Evolutionary conservation across 2,113 vertebrate genomes (phyloP), one percentile per base, ranked within the genome.

Genomic region (Engystomops pustulosus): DNA sequence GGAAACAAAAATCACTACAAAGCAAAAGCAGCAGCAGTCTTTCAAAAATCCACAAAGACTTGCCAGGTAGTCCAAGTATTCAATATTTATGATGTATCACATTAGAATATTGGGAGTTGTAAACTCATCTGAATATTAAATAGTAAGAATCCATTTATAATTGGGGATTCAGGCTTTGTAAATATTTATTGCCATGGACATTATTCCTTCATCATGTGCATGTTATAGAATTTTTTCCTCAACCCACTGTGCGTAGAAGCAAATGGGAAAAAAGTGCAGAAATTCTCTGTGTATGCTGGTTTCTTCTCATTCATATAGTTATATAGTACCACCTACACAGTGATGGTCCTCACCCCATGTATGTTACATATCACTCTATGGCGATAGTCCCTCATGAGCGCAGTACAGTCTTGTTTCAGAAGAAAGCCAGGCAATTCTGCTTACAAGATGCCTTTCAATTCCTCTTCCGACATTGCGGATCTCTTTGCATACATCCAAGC

Each of bases 391-490:
- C 23, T 32, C 18, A 45, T 41, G 27, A 53, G 25, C 27, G 30
- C 34, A 60, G 49, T 30, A 49, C 27, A 34, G 60, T 18, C 18
- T 45, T 34, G 34, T 36, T 70, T n/a, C 41, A 69, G 25, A 36
- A 44, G 30, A 36, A 45, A 14, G 47, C 72, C 80, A 77, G 49
- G 7, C 69, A 20, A 27, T 18, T 47, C 38, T 51, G 58, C 72
- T 44, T 68, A 38, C 25, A 77, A 25, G 60, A 47, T 45, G 71
- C 41, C 36, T 45, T 44, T 23, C 25, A 25, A 67, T 45, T 83
- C 55, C 70, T 45, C 53, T 60, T 44, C 53, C 38, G 74, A 83
- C 70, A 75, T 65, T 75, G 58, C 71, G 51, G 71, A 62, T 83
- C 70, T 23, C 17, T 11, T 36, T 7, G 53, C 17, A 20, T 17